These are phyloP conservation scores for Hypselothyrea guttata DNA, from an alignment of 2,888 invertebrate genomes.

Conservation along the genomic window DNA sequence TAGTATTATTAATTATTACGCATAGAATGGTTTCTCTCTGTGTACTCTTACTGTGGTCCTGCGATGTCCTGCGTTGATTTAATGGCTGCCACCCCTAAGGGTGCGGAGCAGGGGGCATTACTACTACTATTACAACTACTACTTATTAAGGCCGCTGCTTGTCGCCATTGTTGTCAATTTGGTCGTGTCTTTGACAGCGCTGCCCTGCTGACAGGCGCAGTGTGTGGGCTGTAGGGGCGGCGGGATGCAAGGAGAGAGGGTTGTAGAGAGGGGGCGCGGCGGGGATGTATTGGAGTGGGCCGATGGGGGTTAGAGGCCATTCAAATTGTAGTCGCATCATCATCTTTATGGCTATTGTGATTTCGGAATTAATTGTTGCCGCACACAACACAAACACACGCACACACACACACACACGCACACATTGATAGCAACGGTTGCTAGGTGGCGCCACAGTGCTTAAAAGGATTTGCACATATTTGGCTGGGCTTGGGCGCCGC, in stretches of 20 bases:
- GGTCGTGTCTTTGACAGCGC: constrained; percentile 68
- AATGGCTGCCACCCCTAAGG: constrained; percentile 57
- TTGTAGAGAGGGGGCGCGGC: not conserved
- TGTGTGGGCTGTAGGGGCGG: not conserved
- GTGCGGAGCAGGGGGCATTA: not conserved
- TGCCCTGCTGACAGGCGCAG: constrained; percentile 14
- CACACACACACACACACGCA: constrained; percentile 27
- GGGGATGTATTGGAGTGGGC: constrained; percentile 7
- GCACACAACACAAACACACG: constrained; percentile 38
- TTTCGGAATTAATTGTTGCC: constrained; percentile 74
- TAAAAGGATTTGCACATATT: constrained; percentile 66
- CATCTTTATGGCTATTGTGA: constrained; percentile 77
- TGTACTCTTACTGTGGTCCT: constrained; percentile 27
- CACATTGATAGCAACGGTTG: constrained; percentile 37
- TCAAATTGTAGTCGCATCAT: constrained; percentile 76
- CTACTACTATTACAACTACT: constrained; percentile 43
- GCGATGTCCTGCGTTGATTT: constrained; percentile 72
- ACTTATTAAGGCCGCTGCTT: constrained; percentile 71
- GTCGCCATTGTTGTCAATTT: constrained; percentile 77
- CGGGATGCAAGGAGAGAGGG: not conserved
- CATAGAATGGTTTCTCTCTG: too few species aligned
- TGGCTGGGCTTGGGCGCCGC: constrained; percentile 26
- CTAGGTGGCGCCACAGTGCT: constrained; percentile 67
- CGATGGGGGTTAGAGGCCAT: constrained; percentile 40
- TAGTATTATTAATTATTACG: too few species aligned